Evolutionary conservation across 2,797 vertebrate species (phyloP), one percentile per base, ranked within the genome.

Genomic region (Neomorphus geoffroyi): DNA sequence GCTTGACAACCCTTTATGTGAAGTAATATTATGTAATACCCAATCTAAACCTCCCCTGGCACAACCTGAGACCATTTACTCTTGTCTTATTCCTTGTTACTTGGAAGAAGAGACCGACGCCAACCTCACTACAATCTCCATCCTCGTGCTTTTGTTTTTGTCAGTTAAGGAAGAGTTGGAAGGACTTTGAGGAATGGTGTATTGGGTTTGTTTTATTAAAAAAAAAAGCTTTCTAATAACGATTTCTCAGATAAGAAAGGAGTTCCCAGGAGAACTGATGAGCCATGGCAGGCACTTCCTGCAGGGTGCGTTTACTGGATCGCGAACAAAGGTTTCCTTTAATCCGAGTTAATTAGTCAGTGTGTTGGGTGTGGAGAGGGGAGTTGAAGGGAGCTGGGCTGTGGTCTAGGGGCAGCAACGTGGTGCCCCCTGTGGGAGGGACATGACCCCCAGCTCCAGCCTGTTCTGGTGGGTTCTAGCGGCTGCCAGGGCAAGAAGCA

Each of bases 251-350:
- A 8, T 41, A 33, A 65, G 56, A 73, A n/a, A 13, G 4, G 1
- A 8, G 15, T 37, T 80, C 46, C 27, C 30, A 15, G 46, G 56
- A 77, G 23, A 45, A 58, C 9, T 3, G 2, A 18, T 9, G 48
- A 80, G 33, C 26, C 2, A 2, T 18, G 43, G 32, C 19, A 56
- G 37, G 37, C 2, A 1, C 43, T 77, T 13, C 11, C 8, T 0
- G 0, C 23, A 10, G 37, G 48, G 8, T 1, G 0, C 2, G 0
- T 3, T 2, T 66, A 23, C 45, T 13, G 18, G 35, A 5, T 80
- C 50, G 39, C 2, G 4, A 56, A 15, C 3, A 24, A 80, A 71
- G 58, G 28, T 35, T 80, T 37, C 19, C 57, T 26, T 58, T 80
- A 58, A 13, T 67, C 17, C 18, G 12, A 27, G 30, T n/a, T 48